Evolutionary conservation across 92 coral and sea anemone genomes (phyloP), one percentile per base, ranked within the genome.

Genomic region (Epizoanthus ramosus): DNA sequence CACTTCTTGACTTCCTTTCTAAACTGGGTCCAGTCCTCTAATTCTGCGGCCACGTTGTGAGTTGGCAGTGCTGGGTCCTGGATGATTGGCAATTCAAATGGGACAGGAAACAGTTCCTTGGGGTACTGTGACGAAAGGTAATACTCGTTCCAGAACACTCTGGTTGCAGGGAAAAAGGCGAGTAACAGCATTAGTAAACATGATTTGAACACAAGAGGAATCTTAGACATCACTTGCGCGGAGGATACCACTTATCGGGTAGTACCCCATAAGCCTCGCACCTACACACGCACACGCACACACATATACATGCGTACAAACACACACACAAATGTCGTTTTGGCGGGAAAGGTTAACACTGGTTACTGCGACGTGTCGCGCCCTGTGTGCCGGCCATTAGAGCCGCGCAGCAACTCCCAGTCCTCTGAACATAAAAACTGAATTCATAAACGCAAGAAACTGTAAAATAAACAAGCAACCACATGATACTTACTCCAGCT

Each of bases 11-110:
- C 88, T 76, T 92, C 98, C 57, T 89, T 91, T 64, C 92, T 87
- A 80, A 97, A 92, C 61, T 97, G 98, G 71, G 86, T 80, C 99
- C 99, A 97, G 92, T 97, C 93, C 82, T 92, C 94, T 75, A 97
- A 87, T 17, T 86, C 99, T 63, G 91, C 88, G 45, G 97, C 99
- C 47, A 94, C 99, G 80, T 97, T 97, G 85, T 97, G 99, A 13
- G 99, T 85, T n/a, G 99, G 99, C 28, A 97, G 89, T 18, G 98
- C 99, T 19, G 99, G 99, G 86, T 97, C 99, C 86, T 97, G 99
- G 81, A 97, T 88, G 28, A 97, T 80, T 1, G 99, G 99, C 57
- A 85, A 80, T 31, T 87, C 72, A 74, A 97, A 97, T 47, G 84
- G 88, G 24, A 88, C 89, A 54, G 94, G 92, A 73, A 88, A 87